Evolutionary conservation across 2,888 invertebrate genomes (phyloP), one percentile per base, ranked within the genome.

Genomic region (Andrena flavipes): DNA sequence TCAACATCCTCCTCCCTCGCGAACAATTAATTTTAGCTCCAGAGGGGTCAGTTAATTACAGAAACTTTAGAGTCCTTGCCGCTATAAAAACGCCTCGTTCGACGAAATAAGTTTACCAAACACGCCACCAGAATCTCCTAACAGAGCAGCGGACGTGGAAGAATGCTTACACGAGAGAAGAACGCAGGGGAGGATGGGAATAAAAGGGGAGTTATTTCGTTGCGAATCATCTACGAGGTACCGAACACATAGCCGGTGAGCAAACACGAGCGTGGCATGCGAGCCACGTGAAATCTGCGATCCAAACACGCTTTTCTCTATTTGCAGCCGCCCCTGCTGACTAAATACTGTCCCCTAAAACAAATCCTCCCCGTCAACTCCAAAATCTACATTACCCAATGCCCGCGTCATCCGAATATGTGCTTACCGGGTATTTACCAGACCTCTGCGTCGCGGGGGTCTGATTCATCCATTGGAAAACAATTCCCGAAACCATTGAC

Each of bases 191-290:
- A 49, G 60, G 8, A 68, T 8, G 20, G 26, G 29, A 51, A 23
- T 48, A 67, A 54, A 49, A 23, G 23, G 69, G 16, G 48, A 59
- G 16, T 29, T 56, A 60, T 35, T 72, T 72, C 60, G 29, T 56
- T 49, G 75, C 60, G 35, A 68, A 42, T 64, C 42, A 42, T 4
- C 13, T 42, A 13, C 42, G 42, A 65, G 70, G 26, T 71, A 16
- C 68, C 33, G 29, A 16, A 65, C 76, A 30, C 26, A 26, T 54
- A 60, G 60, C 20, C 13, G 49, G n/a, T 0, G 62, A 51, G 75
- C 68, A 33, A 60, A 30, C 62, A 68, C 51, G 49, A 81, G 79
- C 79, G 69, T 42, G 42, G 42, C 42, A 42, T 16, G 42, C 16
- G 42, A 42, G 42, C 42, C 69, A 30, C 60, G 54, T 59, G 33